phyloP scores from a whole-genome alignment of 2,888 invertebrate genomes.

The Hybos culiciformis region DNA sequence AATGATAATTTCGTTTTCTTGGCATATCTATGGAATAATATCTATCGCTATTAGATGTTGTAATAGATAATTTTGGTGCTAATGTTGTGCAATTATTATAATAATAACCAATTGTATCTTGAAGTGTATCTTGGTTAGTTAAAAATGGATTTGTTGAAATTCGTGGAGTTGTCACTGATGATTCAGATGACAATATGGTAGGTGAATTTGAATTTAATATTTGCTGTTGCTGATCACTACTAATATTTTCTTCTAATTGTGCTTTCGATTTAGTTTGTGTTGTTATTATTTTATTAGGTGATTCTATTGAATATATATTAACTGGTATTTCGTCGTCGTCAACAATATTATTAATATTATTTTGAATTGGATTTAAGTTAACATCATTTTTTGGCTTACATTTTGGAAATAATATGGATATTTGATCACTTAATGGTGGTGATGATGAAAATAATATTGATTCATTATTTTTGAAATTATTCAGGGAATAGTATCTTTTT shows the following conservation, averaged over 20 bases:
- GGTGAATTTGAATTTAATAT: too few species aligned
- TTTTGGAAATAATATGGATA: conserved; percentile 76
- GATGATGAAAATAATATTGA: conserved; percentile 39
- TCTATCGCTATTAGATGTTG: conserved; percentile 15
- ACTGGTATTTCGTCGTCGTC: conserved; percentile 14
- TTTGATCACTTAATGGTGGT: conserved; percentile 51
- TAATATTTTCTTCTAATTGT: conserved; percentile 16
- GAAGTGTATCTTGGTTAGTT: conserved; percentile 16
- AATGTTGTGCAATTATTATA: conserved; percentile 13
- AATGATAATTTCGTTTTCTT: conserved; percentile 21
- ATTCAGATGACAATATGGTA: conserved; percentile 32
- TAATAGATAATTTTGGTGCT: conserved; percentile 14
- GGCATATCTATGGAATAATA: conserved; percentile 25
- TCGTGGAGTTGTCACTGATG: conserved; percentile 33
- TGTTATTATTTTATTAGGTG: conserved; percentile 10
- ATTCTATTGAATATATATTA: conserved; percentile 11
- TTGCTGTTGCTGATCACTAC: conserved; percentile 24
- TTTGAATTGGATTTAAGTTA: conserved; percentile 35
- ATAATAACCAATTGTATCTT: background rate
- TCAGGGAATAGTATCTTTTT: conserved; percentile 10
- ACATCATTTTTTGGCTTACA: conserved; percentile 58
- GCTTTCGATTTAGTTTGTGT: conserved; percentile 7
- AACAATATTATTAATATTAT: conserved; percentile 11
- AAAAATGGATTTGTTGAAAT: conserved; percentile 35
- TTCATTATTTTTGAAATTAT: background rate